Evolutionary conservation across 2,888 invertebrate genomes (phyloP).

Genomic region (Drosophila lacicola): DNA sequence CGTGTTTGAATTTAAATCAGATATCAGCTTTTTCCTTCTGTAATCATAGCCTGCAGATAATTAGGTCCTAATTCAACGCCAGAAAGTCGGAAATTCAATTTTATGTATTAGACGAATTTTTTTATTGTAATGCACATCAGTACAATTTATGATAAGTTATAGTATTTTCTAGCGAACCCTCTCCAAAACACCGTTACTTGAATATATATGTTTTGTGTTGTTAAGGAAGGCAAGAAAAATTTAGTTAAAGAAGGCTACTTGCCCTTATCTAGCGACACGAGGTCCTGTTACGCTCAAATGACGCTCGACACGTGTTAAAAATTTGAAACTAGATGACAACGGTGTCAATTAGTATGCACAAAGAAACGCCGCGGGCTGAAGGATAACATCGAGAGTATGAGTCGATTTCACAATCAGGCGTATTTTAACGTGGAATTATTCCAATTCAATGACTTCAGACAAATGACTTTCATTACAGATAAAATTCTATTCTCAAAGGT

Average conservation of each 20-base stretch:
- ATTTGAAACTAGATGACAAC: conserved; percentile 43
- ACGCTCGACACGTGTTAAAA: conserved; percentile 44
- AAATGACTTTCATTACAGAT: conserved; percentile 67
- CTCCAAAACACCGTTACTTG: no score
- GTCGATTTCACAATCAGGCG: conserved; percentile 1
- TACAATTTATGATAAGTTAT: background rate
- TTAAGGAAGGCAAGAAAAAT: background rate
- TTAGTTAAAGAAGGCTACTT: conserved; percentile 9
- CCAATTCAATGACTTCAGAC: conserved; percentile 60
- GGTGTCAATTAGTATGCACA: conserved; percentile 32
- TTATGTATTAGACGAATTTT: no score
- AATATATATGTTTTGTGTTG: no score
- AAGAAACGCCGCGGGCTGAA: conserved; percentile 26
- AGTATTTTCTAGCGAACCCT: no score
- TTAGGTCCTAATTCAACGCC: no score
- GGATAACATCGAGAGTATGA: conserved; percentile 4
- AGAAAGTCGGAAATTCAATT: no score
- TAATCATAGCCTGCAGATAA: no score
- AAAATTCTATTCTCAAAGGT: conserved; percentile 5
- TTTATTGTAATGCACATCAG: no score
- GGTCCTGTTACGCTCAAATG: conserved; percentile 32
- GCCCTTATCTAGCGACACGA: conserved; percentile 2
- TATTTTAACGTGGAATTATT: conserved; percentile 54
- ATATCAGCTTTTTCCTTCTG: no score
- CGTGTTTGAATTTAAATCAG: no score